Percentiles rank a stretch among this genome's conserved stretches.
Conservation (phyloP, 2,113 vertebrate species). For the Lampris incognitus region DNA sequence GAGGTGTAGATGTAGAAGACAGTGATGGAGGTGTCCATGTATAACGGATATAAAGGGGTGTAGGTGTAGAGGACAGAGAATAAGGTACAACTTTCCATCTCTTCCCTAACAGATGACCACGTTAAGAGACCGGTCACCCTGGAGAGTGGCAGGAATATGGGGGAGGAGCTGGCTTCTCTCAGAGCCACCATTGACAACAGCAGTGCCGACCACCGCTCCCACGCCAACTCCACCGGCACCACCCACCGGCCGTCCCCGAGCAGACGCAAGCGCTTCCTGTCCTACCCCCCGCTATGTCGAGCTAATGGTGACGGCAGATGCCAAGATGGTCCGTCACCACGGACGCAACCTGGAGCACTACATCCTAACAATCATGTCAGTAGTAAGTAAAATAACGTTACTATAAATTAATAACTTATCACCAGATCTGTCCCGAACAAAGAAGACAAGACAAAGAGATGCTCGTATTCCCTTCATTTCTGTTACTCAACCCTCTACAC, state of each 20-base stretch:
- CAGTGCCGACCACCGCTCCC: slow-evolving; percentile 62
- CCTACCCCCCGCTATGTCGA: slow-evolving; percentile 98
- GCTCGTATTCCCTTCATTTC: no score
- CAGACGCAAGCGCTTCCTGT: slow-evolving; percentile 93
- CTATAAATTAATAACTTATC: slow-evolving; percentile 49
- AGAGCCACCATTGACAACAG: slow-evolving; percentile 67
- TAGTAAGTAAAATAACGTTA: slow-evolving; percentile 91
- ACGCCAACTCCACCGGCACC: slow-evolving; percentile 62
- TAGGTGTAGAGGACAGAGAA: no score
- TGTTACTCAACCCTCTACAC: no score
- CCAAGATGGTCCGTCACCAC: slow-evolving; percentile 92
- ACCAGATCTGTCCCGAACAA: no score
- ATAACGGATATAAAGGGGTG: no score
- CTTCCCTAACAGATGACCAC: slow-evolving; percentile 76
- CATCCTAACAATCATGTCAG: slow-evolving; percentile 96
- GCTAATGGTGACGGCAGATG: slow-evolving; percentile 95
- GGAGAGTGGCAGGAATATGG: slow-evolving; percentile 73
- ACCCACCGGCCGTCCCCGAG: slow-evolving; percentile 64
- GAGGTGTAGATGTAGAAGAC: no score
- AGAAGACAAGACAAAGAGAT: no score
- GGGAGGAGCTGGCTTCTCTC: slow-evolving; percentile 77
- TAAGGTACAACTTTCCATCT: neutral
- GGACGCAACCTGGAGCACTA: slow-evolving; percentile 95
- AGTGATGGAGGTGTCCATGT: no score
- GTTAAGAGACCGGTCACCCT: slow-evolving; percentile 67